A percentile compares a stretch with the other conserved stretches of the same genome.
Conservation (phyloP, 2,113 vertebrate genomes). For the Strix aluco region DNA sequence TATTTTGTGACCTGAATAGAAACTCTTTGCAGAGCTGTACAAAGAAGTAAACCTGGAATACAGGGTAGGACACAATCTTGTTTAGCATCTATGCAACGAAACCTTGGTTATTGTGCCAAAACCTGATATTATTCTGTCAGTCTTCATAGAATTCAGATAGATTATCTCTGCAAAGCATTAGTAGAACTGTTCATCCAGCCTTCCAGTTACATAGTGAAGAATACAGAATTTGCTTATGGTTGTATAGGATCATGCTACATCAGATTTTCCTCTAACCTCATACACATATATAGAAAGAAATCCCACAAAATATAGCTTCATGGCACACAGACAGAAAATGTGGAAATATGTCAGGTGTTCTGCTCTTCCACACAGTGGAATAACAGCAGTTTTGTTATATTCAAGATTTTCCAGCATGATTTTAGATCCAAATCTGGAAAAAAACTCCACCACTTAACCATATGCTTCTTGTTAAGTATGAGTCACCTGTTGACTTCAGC, state of each 20-base stretch:
- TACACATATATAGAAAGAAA: not conserved
- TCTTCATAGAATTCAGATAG: not conserved
- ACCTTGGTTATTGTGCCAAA: not conserved
- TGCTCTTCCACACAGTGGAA: not conserved
- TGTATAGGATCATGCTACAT: not conserved
- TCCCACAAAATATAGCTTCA: not conserved
- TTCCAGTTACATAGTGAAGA: not conserved
- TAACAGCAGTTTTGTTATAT: not conserved
- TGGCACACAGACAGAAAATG: not conserved
- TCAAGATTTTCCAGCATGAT: not conserved
- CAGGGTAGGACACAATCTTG: not conserved
- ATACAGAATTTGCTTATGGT: not conserved
- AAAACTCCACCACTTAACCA: not conserved
- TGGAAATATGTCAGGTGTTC: not conserved
- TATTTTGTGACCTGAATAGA: not conserved
- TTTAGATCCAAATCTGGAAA: not conserved
- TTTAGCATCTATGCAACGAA: not conserved
- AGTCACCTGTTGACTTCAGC: slow-evolving; percentile 44
- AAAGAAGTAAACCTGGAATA: not conserved
- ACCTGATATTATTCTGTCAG: not conserved
- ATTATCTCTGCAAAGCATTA: not conserved
- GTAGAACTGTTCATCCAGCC: not conserved
- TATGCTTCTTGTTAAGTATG: not conserved
- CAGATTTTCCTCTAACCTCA: not conserved
- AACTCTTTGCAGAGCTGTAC: not conserved